phyloP scores from a whole-genome alignment of 1,140 invertebrate species.

The Scaptomyza pallida region DNA sequence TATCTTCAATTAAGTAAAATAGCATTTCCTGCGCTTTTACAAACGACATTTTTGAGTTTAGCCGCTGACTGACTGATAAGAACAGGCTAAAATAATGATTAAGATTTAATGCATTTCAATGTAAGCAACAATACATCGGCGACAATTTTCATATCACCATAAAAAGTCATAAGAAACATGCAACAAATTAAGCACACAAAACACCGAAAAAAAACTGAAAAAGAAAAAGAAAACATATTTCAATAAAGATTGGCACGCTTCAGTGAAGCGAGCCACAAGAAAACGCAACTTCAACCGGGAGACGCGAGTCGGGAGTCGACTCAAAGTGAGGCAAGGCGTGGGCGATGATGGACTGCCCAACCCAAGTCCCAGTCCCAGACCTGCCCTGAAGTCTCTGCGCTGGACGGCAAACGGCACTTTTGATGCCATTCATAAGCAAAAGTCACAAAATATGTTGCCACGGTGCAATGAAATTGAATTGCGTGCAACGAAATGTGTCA shows the following conservation, averaged over 20 bases:
- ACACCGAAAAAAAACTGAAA: no score
- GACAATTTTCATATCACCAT: conserved; percentile 6
- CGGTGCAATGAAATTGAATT: conserved; percentile 70
- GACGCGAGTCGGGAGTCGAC: conserved; percentile 6
- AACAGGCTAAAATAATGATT: not conserved
- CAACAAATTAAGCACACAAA: conserved; percentile 48
- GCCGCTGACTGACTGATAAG: conserved; percentile 21
- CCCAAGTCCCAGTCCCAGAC: conserved; percentile 22
- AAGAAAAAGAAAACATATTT: no score
- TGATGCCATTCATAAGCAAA: conserved; percentile 71
- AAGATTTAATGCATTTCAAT: conserved; percentile 3
- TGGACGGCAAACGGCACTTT: conserved; percentile 60
- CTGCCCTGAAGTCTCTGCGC: conserved; percentile 33
- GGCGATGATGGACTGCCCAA: conserved; percentile 73
- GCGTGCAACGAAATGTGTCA: conserved; percentile 50
- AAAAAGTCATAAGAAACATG: conserved; percentile 20
- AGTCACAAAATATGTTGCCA: conserved; percentile 45
- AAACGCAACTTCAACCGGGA: conserved; percentile 21
- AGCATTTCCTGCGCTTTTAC: not conserved
- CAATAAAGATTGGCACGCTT: conserved; percentile 79
- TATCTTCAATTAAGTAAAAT: conserved; percentile 17
- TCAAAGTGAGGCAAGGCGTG: conserved; percentile 25
- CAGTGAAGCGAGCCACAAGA: conserved; percentile 63
- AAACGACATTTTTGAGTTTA: conserved; percentile 11
- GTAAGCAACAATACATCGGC: not conserved